Base-by-base conservation (phyloP, 2,797 vertebrate species). In the Helostoma temminkii region DNA sequence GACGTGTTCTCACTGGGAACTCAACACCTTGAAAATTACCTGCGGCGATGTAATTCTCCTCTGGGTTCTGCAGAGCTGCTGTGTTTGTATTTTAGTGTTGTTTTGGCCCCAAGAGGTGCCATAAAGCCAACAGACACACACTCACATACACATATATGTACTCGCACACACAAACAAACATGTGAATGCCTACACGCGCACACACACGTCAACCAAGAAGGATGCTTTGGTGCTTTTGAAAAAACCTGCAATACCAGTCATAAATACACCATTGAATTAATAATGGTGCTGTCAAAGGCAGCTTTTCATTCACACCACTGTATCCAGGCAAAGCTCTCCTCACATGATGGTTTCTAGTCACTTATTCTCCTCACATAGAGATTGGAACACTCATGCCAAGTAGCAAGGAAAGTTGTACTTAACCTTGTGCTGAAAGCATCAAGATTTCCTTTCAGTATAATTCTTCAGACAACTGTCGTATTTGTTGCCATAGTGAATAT, bases 261-360 rank as follows among this genome's bases (percentile, higher is more conserved):
- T 81, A 83, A 86, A 86, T 74, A 76, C 64, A 34, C 12, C 24
- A 7, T 82, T 91, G 69, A 89, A 92, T 90, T 82, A 89, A 83
- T 91, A 80, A 91, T 83, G 32, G 4, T 28, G 59, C 67, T 73
- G 76, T 85, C 77, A 81, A 67, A 74, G 63, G 55, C 42, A 69
- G 39, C 58, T 67, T 60, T 60, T 49, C 59, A 28, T 53, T 73
- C 66, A 65, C n/a, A 9, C 42, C 11, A 12, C 69, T 81, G 83
- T 77, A 67, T 80, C 65, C 11, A 12, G 54, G 60, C 48, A 76
- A 68, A 80, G 55, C 55, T 57, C 34, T 50, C 30, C n/a, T n/a
- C n/a, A n/a, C n/a, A n/a, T n/a, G n/a, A n/a, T n/a, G n/a, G n/a
- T n/a, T 43, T 52, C 59, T 57, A 70, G 52, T 76, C 73, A 66